phyloP scores from a whole-genome alignment of 35 echinoderm and acorn worm species.

The Anneissia japonica region DNA sequence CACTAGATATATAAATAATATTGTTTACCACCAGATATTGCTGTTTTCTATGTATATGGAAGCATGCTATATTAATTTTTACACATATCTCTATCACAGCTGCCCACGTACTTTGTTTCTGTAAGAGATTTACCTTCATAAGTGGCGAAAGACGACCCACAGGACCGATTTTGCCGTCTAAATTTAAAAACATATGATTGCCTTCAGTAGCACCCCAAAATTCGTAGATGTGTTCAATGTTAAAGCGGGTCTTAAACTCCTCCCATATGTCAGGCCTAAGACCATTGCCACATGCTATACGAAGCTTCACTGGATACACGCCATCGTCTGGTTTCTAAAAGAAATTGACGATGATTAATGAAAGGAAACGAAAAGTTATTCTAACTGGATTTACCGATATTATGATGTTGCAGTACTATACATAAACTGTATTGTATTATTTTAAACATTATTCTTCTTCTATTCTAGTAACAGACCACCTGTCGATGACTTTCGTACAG shows the following conservation, averaged over 20 bases:
- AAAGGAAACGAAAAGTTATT: no score
- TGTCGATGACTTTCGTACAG: no score
- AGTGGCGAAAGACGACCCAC: slow-evolving; percentile 37
- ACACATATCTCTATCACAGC: no score
- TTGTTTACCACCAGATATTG: no score
- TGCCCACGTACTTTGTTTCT: not conserved
- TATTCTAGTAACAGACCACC: no score
- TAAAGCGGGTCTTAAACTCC: slow-evolving; percentile 43
- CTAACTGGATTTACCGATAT: no score
- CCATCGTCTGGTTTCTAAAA: slow-evolving; percentile 48
- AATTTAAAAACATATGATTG: slow-evolving; percentile 27
- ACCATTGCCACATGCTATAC: slow-evolving; percentile 26
- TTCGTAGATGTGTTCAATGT: slow-evolving; percentile 36
- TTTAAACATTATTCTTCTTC: no score
- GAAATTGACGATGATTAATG: not conserved
- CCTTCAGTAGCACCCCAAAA: slow-evolving; percentile 56
- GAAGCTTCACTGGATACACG: slow-evolving; percentile 10
- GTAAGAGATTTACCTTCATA: slow-evolving; percentile 26
- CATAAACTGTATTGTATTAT: no score
- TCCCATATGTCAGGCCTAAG: slow-evolving; percentile 50
- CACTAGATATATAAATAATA: no score
- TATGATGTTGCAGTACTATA: no score
- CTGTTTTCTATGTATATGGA: no score
- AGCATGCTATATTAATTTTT: no score
- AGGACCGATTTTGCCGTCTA: slow-evolving; percentile 52